phyloP scores from a whole-genome alignment of 2,113 vertebrate genomes.

The Atractosteus spatula region DNA sequence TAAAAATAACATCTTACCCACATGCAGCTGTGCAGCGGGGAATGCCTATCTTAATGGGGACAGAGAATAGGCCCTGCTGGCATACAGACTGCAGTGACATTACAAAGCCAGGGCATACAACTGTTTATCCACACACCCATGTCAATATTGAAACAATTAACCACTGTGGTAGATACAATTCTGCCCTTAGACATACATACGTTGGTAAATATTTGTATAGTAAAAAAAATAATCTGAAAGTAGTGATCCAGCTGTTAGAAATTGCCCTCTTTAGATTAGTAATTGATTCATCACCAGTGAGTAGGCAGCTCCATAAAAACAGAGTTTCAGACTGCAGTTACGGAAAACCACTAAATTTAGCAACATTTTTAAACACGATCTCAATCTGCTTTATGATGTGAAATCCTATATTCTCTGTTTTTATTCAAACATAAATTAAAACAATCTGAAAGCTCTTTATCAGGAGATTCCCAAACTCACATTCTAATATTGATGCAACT shows the following conservation, averaged over 20 bases:
- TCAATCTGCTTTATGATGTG: too few species aligned
- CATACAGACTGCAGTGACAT: too few species aligned
- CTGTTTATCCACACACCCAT: neutral
- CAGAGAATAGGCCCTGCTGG: neutral
- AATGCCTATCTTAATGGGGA: too few species aligned
- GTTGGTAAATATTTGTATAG: neutral
- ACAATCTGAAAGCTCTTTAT: neutral
- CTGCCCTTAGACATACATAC: neutral
- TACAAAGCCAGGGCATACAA: neutral
- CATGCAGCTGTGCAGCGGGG: too few species aligned
- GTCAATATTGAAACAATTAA: constrained; percentile 1
- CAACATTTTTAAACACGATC: neutral
- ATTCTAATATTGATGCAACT: too few species aligned
- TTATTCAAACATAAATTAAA: neutral
- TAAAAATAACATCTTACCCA: too few species aligned
- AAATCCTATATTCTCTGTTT: neutral
- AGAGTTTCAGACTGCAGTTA: neutral
- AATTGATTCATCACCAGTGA: neutral
- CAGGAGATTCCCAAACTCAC: too few species aligned
- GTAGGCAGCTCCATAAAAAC: neutral
- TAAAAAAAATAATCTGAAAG: neutral
- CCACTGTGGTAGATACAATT: constrained; percentile 1
- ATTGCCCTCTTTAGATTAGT: neutral
- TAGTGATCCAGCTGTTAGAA: neutral
- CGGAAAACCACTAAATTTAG: neutral